A percentile compares a stretch with the other conserved stretches of the same genome.
Conservation (phyloP, 1,140 invertebrate genomes). For the Portunus trituberculatus region DNA sequence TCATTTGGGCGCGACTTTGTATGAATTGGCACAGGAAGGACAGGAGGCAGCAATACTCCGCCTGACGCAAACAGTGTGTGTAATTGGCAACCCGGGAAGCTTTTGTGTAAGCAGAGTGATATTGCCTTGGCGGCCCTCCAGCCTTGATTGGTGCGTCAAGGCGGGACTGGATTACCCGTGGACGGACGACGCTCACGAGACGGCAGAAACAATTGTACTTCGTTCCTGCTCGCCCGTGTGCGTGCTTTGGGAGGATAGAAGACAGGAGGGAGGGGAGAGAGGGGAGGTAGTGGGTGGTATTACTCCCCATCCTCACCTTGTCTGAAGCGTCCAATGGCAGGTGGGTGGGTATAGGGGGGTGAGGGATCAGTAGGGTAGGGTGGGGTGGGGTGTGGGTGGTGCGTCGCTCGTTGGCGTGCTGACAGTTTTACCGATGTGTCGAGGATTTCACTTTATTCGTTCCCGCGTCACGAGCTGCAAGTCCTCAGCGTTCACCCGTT, state of each 20-base stretch:
- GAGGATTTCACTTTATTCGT: constrained; percentile 12
- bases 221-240: no score
- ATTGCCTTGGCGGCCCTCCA: background rate
- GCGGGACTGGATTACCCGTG: background rate
- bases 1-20: background rate
- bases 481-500: background rate
- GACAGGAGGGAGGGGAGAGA: background rate
- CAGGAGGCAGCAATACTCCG: background rate
- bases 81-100: background rate
- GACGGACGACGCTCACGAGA: background rate
- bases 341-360: background rate
- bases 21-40: background rate
- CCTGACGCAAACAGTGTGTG: constrained; percentile 18
- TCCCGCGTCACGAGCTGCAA: background rate
- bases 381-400: no score
- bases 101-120: constrained; percentile 1
- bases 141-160: background rate
- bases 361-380: background rate
- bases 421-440: constrained; percentile 12
- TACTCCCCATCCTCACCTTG: background rate
- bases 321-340: background rate
- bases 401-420: background rate
- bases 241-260: background rate
- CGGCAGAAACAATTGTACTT: background rate
- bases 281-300: background rate